Evolutionary conservation across 2,888 invertebrate species (phyloP), one percentile per base, ranked within the genome.

Genomic region (Temnothorax rugatulus): DNA sequence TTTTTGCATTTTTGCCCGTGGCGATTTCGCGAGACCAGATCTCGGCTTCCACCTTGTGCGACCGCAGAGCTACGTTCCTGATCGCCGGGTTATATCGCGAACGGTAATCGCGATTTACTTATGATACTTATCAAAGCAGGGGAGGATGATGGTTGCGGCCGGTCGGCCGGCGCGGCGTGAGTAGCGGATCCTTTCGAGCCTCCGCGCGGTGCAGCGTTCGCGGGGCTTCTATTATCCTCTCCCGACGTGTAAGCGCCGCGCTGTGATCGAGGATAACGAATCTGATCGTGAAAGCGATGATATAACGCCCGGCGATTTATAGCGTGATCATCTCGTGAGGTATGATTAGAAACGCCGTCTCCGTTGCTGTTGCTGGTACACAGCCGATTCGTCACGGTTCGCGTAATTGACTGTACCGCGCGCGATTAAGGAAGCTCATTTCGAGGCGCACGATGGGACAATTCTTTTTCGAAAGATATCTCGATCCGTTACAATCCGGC

Each of bases 81-180:
- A 90, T 90, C 90, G 88, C 81, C 85, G 85, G 47, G 83, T 88
- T 86, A 71, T 88, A 86, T 91, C 88, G 82, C 75, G 79, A 57
- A 50, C 66, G 79, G 84, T 86, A 86, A 92, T 92, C 92, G 90
- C 91, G 91, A 92, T 92, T 92, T 91, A 91, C 92, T 91, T 91
- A 87, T 87, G 92, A 92, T 92, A 89, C 90, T 91, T 91, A 91
- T 91, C 90, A 75, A 63, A 47, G 57, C 29, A 4, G 73, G 79
- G 73, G 79, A 44, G 73, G 73, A 34, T 18, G 75, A 83, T 66
- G 59, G 41, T 47, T 66, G 47, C 41, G 79, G 52, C 15, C 38
- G 57, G 13, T 18, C 47, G 63, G 9, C 7, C 38, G 77, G 73
- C 79, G 73, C 38, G 77, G 73, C 79, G 73, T 79, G 79, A 79